These are phyloP conservation scores for Blastomussa wellsi DNA, from an alignment of 92 coral and sea anemone genomes.

Conservation along the genomic window DNA sequence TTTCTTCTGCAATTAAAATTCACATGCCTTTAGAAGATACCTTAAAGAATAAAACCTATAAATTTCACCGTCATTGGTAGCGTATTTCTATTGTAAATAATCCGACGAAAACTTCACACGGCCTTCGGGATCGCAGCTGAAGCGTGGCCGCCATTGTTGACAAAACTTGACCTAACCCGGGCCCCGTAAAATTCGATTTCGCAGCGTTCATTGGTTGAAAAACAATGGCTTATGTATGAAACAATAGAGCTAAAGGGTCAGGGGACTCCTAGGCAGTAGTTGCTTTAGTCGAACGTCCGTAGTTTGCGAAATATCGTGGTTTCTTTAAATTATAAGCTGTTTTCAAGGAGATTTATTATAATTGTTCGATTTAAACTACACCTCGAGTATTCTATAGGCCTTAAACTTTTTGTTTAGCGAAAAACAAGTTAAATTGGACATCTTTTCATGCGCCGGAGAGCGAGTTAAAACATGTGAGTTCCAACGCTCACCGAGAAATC, in stretches of 20 bases:
- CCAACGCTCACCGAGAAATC: constrained; percentile 29
- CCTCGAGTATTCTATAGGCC: constrained; percentile 29
- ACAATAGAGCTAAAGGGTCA: constrained; percentile 33
- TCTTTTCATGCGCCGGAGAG: constrained; percentile 42
- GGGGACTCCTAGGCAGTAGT: constrained; percentile 30
- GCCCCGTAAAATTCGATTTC: background rate
- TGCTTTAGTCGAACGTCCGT: constrained; percentile 9
- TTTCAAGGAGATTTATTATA: constrained; percentile 29
- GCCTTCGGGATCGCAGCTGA: constrained; percentile 7
- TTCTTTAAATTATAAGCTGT: constrained; percentile 36
- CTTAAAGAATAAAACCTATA: too few species aligned
- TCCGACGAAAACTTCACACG: background rate
- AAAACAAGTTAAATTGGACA: constrained; percentile 8
- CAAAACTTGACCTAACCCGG: constrained; percentile 1
- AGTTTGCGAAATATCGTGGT: constrained; percentile 23
- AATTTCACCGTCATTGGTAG: too few species aligned
- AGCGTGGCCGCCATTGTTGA: constrained; percentile 14
- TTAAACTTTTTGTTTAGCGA: constrained; percentile 13
- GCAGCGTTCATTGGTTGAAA: constrained; percentile 32
- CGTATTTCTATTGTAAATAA: too few species aligned
- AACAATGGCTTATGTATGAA: constrained; percentile 37
- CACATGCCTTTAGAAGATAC: too few species aligned
- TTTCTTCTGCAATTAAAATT: too few species aligned
- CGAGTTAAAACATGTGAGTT: constrained; percentile 34
- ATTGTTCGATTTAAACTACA: constrained; percentile 36